Percentiles rank a stretch among this genome's conserved stretches.
Conservation (phyloP, 2,797 vertebrate genomes). For the Alcedo atthis region DNA sequence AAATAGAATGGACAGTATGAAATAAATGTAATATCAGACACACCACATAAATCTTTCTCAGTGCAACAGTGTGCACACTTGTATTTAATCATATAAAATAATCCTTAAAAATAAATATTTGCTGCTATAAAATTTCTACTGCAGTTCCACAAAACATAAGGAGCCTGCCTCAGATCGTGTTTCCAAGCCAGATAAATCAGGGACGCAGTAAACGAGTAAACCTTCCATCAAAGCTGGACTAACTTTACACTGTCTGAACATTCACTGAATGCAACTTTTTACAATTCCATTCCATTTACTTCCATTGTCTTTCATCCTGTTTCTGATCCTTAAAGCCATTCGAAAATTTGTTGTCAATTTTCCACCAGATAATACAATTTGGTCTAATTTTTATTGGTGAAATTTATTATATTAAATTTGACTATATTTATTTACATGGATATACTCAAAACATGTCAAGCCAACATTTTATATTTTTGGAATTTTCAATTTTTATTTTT, state of each 20-base stretch:
- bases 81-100: slow-evolving; percentile 6
- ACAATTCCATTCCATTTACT: neutral
- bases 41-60: neutral
- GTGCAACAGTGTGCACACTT: neutral
- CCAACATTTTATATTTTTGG: fast-evolving
- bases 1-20: neutral
- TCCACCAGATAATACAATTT: neutral
- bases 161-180: neutral
- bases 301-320: slow-evolving; percentile 5
- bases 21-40: neutral
- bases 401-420: neutral
- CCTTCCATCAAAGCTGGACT: neutral
- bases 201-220: neutral
- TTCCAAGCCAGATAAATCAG: neutral
- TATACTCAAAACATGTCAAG: neutral
- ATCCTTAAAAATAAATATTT: slow-evolving; percentile 8
- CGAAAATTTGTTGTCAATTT: neutral
- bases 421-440: neutral
- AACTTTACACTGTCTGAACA: neutral
- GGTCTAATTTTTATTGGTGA: neutral
- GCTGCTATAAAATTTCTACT: neutral
- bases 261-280: slow-evolving; percentile 10
- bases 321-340: neutral
- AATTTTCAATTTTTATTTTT: neutral
- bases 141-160: neutral